Conservation (phyloP, 2,113 vertebrate species). For the Verasper variegatus region DNA sequence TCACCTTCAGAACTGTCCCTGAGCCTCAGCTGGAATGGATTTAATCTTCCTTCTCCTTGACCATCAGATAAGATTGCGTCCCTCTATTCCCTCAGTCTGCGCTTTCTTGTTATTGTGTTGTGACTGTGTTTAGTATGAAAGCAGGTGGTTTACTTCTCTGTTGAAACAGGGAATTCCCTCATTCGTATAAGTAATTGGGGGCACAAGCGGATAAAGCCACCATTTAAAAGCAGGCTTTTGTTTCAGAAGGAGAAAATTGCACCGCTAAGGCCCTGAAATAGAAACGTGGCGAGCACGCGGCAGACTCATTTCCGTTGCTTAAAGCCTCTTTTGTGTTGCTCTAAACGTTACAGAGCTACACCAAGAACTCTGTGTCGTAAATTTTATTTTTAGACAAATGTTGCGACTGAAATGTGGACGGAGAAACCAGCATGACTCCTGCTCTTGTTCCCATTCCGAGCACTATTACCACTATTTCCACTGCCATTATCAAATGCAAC, state of each 20-base stretch:
- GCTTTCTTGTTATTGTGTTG: constrained; percentile 11
- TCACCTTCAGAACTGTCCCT: constrained; percentile 10
- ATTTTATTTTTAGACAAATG: constrained; percentile 25
- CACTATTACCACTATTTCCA: background rate
- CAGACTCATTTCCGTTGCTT: constrained; percentile 51
- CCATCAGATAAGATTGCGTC: background rate
- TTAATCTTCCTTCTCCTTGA: constrained; percentile 29
- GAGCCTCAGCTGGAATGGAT: constrained; percentile 2
- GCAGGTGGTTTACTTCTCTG: constrained; percentile 58
- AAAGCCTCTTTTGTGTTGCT: constrained; percentile 30
- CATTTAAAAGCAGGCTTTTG: constrained; percentile 55
- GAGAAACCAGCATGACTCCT: constrained; percentile 16
- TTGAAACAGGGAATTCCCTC: constrained; percentile 36
- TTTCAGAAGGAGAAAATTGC: constrained; percentile 63
- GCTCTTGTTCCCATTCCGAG: background rate
- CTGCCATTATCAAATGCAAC: constrained; percentile 15
- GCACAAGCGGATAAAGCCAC: constrained; percentile 12
- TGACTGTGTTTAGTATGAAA: constrained; percentile 13
- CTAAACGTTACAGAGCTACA: constrained; percentile 7
- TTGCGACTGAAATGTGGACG: constrained; percentile 11
- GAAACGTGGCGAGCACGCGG: constrained; percentile 25
- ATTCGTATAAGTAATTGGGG: constrained; percentile 19
- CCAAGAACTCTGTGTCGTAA: constrained; percentile 19
- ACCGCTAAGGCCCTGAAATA: constrained; percentile 52
- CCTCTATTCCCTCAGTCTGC: background rate